A percentile compares a stretch with the other conserved stretches of the same genome.
phyloP scores from a whole-genome alignment of 2,797 vertebrate genomes.

The Sylvia borin region DNA sequence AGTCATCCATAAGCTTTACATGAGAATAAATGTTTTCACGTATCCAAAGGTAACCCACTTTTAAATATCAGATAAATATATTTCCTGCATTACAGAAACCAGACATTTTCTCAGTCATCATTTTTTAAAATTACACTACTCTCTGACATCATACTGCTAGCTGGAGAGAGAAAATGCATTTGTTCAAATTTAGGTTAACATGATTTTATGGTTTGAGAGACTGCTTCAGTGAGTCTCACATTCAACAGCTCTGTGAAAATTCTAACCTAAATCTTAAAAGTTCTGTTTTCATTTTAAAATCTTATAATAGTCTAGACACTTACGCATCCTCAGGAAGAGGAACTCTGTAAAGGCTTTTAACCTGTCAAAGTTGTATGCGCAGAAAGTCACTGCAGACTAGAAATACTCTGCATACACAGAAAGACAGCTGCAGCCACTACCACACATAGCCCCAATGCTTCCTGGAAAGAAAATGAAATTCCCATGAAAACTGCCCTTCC shows the following conservation, averaged over 20 bases:
- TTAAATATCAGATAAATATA: neutral
- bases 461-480: neutral
- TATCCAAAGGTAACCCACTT: neutral
- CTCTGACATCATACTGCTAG: neutral
- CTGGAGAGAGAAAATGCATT: neutral
- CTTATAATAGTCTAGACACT: neutral
- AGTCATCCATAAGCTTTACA: neutral
- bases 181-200: neutral
- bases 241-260: neutral
- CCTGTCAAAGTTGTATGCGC: neutral
- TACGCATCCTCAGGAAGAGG: neutral
- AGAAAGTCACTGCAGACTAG: neutral
- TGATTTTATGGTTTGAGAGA: neutral
- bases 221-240: neutral
- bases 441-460: neutral
- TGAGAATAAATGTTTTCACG: neutral
- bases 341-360: neutral
- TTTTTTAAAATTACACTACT: neutral
- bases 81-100: neutral
- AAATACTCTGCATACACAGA: neutral
- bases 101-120: neutral
- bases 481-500: neutral
- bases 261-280: neutral
- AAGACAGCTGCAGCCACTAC: neutral
- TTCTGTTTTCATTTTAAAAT: neutral